phyloP scores from a whole-genome alignment of 2,888 invertebrate species.

The Sialis lutaria region DNA sequence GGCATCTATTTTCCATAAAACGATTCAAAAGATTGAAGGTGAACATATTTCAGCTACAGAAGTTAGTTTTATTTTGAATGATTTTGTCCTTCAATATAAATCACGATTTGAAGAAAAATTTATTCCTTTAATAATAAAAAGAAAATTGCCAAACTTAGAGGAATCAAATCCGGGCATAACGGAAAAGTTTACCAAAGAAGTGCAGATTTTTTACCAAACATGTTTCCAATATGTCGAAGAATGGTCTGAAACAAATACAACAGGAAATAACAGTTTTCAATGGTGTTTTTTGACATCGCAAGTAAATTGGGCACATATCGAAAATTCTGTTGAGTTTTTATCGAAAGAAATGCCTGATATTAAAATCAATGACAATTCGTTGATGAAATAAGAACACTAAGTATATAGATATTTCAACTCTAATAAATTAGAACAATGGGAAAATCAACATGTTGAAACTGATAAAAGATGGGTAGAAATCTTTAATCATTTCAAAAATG shows the following conservation, averaged over 20 bases:
- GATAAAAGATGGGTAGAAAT: slow-evolving; percentile 12
- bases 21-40: slow-evolving; percentile 10
- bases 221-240: slow-evolving; percentile 8
- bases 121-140: slow-evolving; percentile 8
- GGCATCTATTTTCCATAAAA: slow-evolving; percentile 11
- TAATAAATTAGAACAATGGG: slow-evolving; percentile 11
- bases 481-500: slow-evolving; percentile 10
- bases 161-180: slow-evolving; percentile 6
- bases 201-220: slow-evolving; percentile 8
- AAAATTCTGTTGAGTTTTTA: background rate
- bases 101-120: slow-evolving; percentile 8
- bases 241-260: background rate
- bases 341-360: background rate
- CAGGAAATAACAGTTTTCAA: slow-evolving; percentile 6
- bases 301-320: background rate
- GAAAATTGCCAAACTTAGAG: slow-evolving; percentile 5
- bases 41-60: slow-evolving; percentile 12
- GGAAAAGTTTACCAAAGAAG: slow-evolving; percentile 7
- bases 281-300: slow-evolving; percentile 6
- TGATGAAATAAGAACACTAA: slow-evolving; percentile 8
- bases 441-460: slow-evolving; percentile 11
- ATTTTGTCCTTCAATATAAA: slow-evolving; percentile 12
- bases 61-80: slow-evolving; percentile 10
- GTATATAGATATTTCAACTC: slow-evolving; percentile 9
- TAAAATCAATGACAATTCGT: background rate